These are phyloP conservation scores for Eumaeus atala DNA, from an alignment of 1,140 invertebrate genomes.

Conservation along the genomic window DNA sequence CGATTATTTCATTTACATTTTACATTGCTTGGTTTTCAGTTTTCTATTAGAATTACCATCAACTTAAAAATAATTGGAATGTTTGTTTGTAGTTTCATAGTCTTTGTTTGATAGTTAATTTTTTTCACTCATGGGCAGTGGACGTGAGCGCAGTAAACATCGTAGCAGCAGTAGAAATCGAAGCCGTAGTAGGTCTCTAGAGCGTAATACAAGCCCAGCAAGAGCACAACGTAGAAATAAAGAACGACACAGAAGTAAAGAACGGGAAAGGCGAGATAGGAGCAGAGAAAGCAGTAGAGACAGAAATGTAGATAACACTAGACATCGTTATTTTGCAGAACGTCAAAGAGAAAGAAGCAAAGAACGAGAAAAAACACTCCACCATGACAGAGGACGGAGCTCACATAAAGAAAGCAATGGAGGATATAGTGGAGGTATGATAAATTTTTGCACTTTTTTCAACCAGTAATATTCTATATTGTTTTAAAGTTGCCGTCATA, in stretches of 20 bases:
- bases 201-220: constrained; percentile 27
- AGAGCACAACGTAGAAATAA: constrained; percentile 20
- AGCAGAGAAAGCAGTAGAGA: constrained; percentile 20
- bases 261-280: constrained; percentile 16
- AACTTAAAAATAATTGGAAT: no score
- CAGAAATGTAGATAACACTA: constrained; percentile 14
- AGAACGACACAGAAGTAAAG: constrained; percentile 14
- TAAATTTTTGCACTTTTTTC: no score
- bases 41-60: background rate
- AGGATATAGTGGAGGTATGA: constrained; percentile 41
- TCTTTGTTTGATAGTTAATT: background rate
- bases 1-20: no score
- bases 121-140: constrained; percentile 19
- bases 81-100: background rate
- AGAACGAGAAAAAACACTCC: constrained; percentile 14
- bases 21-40: background rate
- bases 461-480: no score
- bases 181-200: constrained; percentile 27
- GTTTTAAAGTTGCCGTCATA: no score
- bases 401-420: constrained; percentile 42
- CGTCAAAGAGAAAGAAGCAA: constrained; percentile 14
- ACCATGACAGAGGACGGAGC: constrained; percentile 30
- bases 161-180: constrained; percentile 27
- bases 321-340: constrained; percentile 8
- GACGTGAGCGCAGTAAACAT: constrained; percentile 25